Conservation (phyloP, 2,888 invertebrate species). For the Nomada lathburiana region DNA sequence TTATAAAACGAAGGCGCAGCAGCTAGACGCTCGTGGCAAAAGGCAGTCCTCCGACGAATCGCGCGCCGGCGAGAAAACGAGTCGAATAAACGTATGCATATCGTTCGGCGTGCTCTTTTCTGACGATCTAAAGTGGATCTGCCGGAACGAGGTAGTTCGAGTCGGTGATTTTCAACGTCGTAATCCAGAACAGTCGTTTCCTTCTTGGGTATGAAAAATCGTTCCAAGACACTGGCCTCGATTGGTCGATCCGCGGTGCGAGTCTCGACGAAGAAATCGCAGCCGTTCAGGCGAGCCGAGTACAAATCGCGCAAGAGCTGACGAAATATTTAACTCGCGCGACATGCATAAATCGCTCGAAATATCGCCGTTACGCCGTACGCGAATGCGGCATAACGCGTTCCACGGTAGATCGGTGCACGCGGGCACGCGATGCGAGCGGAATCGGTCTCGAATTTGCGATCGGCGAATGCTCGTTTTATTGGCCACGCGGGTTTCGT, state of each 20-base stretch:
- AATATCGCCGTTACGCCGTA: slow-evolving; percentile 13
- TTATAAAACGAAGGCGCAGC: neutral
- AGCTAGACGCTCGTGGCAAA: neutral
- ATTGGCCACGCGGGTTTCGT: slow-evolving; percentile 17
- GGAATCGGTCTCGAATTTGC: neutral
- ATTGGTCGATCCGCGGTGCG: no score
- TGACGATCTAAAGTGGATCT: neutral
- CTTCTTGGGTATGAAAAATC: no score
- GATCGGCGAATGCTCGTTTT: slow-evolving; percentile 38
- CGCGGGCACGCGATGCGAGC: neutral
- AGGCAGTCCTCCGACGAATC: neutral
- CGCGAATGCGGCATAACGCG: slow-evolving; percentile 13
- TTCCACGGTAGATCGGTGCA: neutral
- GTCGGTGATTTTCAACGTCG: neutral
- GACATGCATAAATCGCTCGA: slow-evolving; percentile 21
- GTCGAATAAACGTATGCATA: neutral
- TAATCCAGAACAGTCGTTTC: no score
- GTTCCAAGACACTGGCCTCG: no score
- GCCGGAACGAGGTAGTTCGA: neutral
- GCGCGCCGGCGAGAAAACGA: neutral
- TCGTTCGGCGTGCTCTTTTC: neutral
- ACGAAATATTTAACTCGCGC: slow-evolving; percentile 5
- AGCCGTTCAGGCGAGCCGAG: neutral
- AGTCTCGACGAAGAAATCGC: neutral
- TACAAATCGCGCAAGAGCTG: slow-evolving; percentile 7